phyloP scores from a whole-genome alignment of 2,113 vertebrate genomes.

The Corvus moneduloides region DNA sequence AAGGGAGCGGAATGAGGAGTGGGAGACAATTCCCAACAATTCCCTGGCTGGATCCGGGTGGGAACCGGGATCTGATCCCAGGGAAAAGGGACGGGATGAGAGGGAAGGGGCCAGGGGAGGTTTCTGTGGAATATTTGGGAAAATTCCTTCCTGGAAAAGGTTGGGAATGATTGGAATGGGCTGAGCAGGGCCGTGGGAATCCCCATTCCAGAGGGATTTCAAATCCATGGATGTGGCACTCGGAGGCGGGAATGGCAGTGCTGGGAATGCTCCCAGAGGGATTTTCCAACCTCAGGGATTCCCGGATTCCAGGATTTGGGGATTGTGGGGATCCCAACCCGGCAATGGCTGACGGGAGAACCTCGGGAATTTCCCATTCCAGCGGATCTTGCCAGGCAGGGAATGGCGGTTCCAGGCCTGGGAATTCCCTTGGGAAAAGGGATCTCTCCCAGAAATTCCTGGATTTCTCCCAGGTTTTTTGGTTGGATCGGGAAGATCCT shows the following conservation, averaged over 20 bases:
- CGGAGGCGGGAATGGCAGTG: background rate
- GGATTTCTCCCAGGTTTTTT: background rate
- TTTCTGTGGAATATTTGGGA: background rate
- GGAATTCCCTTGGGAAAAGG: background rate
- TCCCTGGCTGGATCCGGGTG: background rate
- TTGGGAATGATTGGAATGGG: background rate
- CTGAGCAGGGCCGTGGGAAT: background rate
- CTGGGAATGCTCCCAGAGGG: accelerated
- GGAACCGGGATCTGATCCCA: background rate
- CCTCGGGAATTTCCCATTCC: background rate
- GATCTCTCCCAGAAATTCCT: background rate
- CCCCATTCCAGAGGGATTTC: background rate
- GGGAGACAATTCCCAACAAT: background rate
- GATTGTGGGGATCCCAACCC: background rate
- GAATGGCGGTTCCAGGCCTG: background rate
- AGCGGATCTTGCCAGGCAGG: too few species aligned
- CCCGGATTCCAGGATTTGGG: background rate
- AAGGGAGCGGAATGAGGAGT: accelerated
- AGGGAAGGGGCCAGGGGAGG: background rate
- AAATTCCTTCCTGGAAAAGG: background rate
- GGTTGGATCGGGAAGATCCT: background rate
- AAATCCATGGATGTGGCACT: background rate
- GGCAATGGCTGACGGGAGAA: accelerated
- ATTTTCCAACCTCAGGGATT: background rate
- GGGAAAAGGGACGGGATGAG: background rate